phyloP scores from a whole-genome alignment of 2,797 vertebrate species.

The Hozukius guyotensis region DNA sequence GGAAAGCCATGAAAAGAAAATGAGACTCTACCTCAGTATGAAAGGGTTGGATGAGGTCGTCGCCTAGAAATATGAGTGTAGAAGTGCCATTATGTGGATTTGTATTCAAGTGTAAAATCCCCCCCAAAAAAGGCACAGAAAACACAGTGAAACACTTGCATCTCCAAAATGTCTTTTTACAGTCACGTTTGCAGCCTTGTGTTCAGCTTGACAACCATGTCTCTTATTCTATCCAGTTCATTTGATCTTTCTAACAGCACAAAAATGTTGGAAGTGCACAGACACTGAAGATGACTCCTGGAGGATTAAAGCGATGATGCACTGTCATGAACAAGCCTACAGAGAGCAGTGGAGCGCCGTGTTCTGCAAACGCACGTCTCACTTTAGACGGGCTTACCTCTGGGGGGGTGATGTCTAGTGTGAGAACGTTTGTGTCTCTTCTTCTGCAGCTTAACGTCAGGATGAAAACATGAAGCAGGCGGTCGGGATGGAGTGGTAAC shows the following conservation, averaged over 20 bases:
- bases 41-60: neutral
- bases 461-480: slow-evolving; percentile 27
- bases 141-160: neutral
- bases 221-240: neutral
- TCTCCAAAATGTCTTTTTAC: neutral
- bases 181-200: neutral
- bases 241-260: neutral
- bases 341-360: slow-evolving; percentile 79
- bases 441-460: slow-evolving; percentile 22
- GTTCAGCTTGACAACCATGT: neutral
- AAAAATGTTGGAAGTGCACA: neutral
- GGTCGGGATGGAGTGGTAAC: neutral
- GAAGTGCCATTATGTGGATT: neutral
- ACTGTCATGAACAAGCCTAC: slow-evolving; percentile 23
- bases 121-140: neutral
- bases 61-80: neutral
- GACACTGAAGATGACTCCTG: neutral
- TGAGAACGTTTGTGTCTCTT: slow-evolving; percentile 5
- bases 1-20: neutral
- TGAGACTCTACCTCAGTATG: neutral
- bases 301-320: slow-evolving; percentile 35
- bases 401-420: neutral
- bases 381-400: neutral
- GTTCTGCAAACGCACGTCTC: neutral
- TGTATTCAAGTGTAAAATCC: neutral